Evolutionary conservation across 2,797 vertebrate species (phyloP).

Genomic region (Ctenopoma multispine): DNA sequence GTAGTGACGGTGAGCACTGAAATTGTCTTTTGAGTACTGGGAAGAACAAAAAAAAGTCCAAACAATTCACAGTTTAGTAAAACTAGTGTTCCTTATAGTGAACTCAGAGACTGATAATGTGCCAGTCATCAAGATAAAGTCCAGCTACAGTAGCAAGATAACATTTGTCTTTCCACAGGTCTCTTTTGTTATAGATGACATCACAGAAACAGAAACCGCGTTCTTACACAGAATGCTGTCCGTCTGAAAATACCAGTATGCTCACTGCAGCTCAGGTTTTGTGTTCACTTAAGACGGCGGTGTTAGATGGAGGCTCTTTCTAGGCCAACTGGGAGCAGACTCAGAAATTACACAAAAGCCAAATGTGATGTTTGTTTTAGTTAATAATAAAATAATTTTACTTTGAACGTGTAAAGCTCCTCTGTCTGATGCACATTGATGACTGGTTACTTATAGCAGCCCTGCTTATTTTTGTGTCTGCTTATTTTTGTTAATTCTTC

Average conservation of each 20-base stretch:
- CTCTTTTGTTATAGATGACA: neutral
- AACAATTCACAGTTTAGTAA: neutral
- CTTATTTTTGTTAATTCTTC: neutral
- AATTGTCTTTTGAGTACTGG: neutral
- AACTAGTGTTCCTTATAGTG: neutral
- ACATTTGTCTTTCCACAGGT: neutral
- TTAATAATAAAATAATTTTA: neutral
- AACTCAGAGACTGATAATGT: neutral
- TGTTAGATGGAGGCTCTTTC: neutral
- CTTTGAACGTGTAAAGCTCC: neutral
- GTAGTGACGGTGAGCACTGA: neutral
- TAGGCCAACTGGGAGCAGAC: neutral
- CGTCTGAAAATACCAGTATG: neutral
- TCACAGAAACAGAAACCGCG: neutral
- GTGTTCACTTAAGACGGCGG: neutral
- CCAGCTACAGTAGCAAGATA: neutral
- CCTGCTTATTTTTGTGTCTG: constrained; percentile 12
- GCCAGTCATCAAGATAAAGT: neutral
- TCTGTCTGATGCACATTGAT: no score
- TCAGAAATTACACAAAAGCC: neutral
- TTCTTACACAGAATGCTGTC: neutral
- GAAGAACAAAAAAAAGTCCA: no score
- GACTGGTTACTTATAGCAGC: neutral
- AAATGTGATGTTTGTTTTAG: no score
- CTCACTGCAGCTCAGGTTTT: neutral